Evolutionary conservation across 2,888 invertebrate species (phyloP), one percentile per base, ranked within the genome.

Genomic region (Calliopum simillimum): DNA sequence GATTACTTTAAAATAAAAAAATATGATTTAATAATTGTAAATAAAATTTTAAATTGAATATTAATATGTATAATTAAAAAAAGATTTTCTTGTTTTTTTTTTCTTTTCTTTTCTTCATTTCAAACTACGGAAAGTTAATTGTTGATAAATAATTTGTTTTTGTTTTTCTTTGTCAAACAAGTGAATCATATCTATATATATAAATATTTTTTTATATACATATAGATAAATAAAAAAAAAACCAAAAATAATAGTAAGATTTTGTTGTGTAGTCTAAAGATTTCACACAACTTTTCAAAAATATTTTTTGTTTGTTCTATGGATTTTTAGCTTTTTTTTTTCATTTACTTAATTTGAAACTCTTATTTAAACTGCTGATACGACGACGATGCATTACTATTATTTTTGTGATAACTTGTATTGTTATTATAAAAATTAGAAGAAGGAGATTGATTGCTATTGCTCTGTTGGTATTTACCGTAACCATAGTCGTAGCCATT

Each of bases 401-500:
- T 85, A 81, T 84, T 84, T 79, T 83, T 85, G 80, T 80, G 85
- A 81, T 85, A 83, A 80, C 82, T 81, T 77, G 81, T 76, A 81
- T 81, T 82, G 80, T 82, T 82, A 81, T 84, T 84, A 79, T 85
- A 82, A 82, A 81, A 81, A 81, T 78, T 82, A 76, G 77, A 76
- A 75, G 76, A 79, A 79, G 76, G 64, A 71, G 74, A 74, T 70
- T 82, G 81, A 84, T 80, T 84, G 80, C 79, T 84, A 79, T 82
- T 82, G 73, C 70, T 74, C 75, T 76, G 76, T 82, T 80, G 82
- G 85, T 84, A 84, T 85, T 84, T 84, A 84, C 84, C 84, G 81
- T 84, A 85, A 88, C 93, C 91, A 82, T 93, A 92, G 85, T 90
- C 91, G 87, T 90, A 90, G 86, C 90, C 89, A 82, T 91, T 91